Percentiles rank a stretch among this genome's conserved stretches.
phyloP scores from a whole-genome alignment of 64 coral and sea anemone genomes.

The Stichodactyla mertensii region DNA sequence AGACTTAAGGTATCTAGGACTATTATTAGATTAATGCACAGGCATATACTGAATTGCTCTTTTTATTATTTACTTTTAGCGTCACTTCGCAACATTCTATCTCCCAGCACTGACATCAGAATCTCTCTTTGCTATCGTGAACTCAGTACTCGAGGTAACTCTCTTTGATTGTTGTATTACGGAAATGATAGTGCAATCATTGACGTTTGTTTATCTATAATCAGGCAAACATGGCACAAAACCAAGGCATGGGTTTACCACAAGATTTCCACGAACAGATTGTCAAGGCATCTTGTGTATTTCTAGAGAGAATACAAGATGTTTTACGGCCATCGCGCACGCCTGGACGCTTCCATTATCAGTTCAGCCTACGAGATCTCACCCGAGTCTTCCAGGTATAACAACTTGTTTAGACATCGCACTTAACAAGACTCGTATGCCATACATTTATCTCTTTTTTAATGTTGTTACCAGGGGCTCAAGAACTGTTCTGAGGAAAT shows the following conservation, averaged over 20 bases:
- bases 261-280: constrained; percentile 96
- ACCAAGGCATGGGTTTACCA: constrained; percentile 93
- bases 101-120: constrained; percentile 52
- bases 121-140: constrained; percentile 80
- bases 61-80: constrained; percentile 43
- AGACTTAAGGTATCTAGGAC: constrained; percentile 68
- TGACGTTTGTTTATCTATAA: neutral
- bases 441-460: neutral
- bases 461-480: constrained; percentile 50
- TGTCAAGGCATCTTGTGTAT: constrained; percentile 68
- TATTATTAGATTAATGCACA: no score
- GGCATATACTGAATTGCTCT: neutral
- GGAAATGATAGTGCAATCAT: no score
- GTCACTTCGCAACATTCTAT: constrained; percentile 87
- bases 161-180: no score
- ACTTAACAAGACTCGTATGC: neutral
- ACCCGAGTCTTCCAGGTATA: constrained; percentile 91
- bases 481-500: constrained; percentile 97
- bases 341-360: constrained; percentile 87
- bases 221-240: constrained; percentile 95
- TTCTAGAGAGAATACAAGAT: constrained; percentile 72
- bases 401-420: neutral
- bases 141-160: constrained; percentile 81
- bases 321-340: constrained; percentile 79
- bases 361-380: constrained; percentile 87